A percentile compares a stretch with the other conserved stretches of the same genome.
These are phyloP conservation scores for Nasonia vitripennis DNA, from an alignment of 1,140 invertebrate species.

Conservation along the genomic window DNA sequence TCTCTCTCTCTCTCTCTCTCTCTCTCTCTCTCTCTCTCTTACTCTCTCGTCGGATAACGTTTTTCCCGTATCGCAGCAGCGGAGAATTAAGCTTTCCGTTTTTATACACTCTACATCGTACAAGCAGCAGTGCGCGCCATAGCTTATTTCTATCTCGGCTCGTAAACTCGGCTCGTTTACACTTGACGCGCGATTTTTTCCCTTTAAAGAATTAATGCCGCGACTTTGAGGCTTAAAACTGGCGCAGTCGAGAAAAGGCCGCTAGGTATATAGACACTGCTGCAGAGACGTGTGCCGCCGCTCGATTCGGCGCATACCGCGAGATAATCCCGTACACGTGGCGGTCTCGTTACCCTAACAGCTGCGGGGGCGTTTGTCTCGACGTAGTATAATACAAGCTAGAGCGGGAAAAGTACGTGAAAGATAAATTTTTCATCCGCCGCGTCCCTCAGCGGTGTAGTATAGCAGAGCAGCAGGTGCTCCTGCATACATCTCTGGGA, in stretches of 20 bases:
- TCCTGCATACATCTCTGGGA: neutral
- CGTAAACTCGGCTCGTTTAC: constrained; percentile 45
- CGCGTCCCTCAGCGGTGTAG: too few species aligned
- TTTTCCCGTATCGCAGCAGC: neutral
- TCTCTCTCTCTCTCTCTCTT: neutral
- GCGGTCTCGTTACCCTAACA: too few species aligned
- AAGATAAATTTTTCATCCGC: too few species aligned
- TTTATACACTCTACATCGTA: neutral
- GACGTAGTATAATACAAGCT: too few species aligned
- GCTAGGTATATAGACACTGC: too few species aligned
- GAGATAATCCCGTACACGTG: too few species aligned
- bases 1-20: neutral
- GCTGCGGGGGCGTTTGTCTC: too few species aligned
- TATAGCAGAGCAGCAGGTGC: too few species aligned
- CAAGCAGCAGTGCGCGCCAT: neutral
- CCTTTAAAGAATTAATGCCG: neutral
- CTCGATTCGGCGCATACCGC: too few species aligned
- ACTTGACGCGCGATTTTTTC: constrained; percentile 35
- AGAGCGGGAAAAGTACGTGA: too few species aligned
- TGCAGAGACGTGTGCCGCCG: too few species aligned
- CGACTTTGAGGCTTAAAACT: neutral
- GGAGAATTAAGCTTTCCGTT: constrained; percentile 33
- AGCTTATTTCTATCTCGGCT: constrained; percentile 35
- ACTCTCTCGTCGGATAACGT: neutral
- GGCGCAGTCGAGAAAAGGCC: too few species aligned